Base-by-base conservation (phyloP, 2,113 vertebrate genomes). In the Campylomormyrus tamandua region DNA sequence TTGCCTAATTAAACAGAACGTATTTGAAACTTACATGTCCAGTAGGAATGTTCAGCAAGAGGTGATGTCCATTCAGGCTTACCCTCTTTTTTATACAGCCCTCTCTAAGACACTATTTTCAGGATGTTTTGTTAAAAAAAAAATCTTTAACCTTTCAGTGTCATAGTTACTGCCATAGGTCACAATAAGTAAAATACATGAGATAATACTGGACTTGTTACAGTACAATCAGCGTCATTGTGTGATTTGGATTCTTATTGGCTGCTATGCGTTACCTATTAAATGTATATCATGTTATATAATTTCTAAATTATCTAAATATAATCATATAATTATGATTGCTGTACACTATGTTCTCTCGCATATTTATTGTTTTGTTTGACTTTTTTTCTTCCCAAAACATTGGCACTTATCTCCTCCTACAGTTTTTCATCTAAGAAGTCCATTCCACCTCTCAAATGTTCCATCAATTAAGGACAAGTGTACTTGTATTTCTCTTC, bases 121-220 rank as follows among this genome's bases (percentile, higher is more conserved):
- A 94, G 91, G 87, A 90, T 90, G 90, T 92, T 92, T 92, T 92
- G 90, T 94, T 94, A 94, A 96, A 93, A 91, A 85, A 90, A 84
- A 90, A 87, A 87, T 94, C 92, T 87, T 93, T 94, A 94, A 95
- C 86, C 84, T 93, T 93, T 92, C 92, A 92, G 89, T 89, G 91
- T 89, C 92, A 93, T 89, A 91, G 91, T 94, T 94, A 90, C 94
- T 94, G 53, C 21, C 53, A 56, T 56, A 56, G 19, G 53, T 56
- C 53, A 56, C 19, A 56, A 1, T 6, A 56, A 56, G 19, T 56
- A 56, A 56, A 56, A 56, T 56, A 94, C 83, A 95, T 80, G 91
- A 89, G 87, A 24, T 50, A 42, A 42, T 56, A 21, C 85, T 92
- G 90, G 93, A 91, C 95, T 96, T 96, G 92, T 96, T 90, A 77